Evolutionary conservation across 2,797 vertebrate genomes (phyloP), one percentile per base, ranked within the genome.

Genomic region (Sebastolobus altivelis): DNA sequence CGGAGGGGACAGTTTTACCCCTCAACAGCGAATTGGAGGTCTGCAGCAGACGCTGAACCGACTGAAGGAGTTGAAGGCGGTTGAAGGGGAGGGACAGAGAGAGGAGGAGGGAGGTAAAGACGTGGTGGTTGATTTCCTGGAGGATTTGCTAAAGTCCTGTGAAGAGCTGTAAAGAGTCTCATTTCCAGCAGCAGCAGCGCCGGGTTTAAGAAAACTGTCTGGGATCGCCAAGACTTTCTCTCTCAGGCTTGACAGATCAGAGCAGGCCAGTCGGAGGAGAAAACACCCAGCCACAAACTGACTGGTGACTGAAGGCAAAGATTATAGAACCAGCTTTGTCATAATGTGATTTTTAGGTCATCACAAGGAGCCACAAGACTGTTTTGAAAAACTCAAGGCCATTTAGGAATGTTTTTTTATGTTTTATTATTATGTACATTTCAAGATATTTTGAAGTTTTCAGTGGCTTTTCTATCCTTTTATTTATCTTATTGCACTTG

Each of bases 1-100:
- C 2, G 72, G 2, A 1, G 93, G 88, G 25, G 14, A 20, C 0
- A 68, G 58, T 60, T 63, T 65, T 0, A 89, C 85, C 31, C 49
- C 82, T 4, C 80, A 91, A 13, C 94, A 97, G 79, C 96, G 97
- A 90, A 61, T 94, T 60, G 78, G 61, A 20, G 86, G 62, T 4
- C 9, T 99, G 58, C 92, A 82, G 87, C 81, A 76, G 74, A 96
- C 95, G 13, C 81, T 97, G 29, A 84, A 88, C 37, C 95, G 97
- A 33, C 76, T 99, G 8, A 69, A 80, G 25, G 81, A 74, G 25
- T 2, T 97, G 8, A 91, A 95, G 79, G 67, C 84, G 25, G 25
- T 25, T 77, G 91, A 82, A 78, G 71, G 54, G 72, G 86, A 89
- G 79, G 20, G 29, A 4, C 68, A 65, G 3, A 69, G 16, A 60